Percentiles rank a stretch among this genome's conserved stretches.
Evolutionary conservation across 2,888 invertebrate genomes (phyloP).

Genomic region (Tenthredo mesomela): DNA sequence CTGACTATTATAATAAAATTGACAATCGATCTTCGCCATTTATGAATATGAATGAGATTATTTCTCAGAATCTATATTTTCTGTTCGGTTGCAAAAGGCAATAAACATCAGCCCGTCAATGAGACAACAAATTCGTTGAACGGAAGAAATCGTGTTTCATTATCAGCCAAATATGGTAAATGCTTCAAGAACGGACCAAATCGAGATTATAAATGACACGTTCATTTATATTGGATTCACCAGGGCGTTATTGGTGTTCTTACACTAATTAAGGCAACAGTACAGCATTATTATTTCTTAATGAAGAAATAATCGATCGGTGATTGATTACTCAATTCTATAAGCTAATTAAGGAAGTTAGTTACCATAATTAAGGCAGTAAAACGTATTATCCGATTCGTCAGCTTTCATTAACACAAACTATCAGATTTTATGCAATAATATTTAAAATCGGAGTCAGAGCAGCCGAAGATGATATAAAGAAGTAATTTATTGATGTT

Average conservation of each 20-base stretch:
- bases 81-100: not conserved
- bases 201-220: not conserved
- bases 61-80: not conserved
- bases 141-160: not conserved
- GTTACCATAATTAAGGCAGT: not conserved
- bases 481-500: too few relatives aligned
- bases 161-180: constrained; percentile 8
- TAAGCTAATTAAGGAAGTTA: not conserved
- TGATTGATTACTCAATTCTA: not conserved
- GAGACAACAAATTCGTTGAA: constrained; percentile 17
- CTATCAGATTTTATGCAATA: not conserved
- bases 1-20: not conserved
- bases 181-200: not conserved
- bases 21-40: not conserved
- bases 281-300: not conserved
- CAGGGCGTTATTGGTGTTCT: not conserved
- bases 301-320: not conserved
- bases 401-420: not conserved
- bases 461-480: not conserved
- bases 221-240: not conserved
- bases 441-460: too few relatives aligned
- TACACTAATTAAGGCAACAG: not conserved
- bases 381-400: not conserved
- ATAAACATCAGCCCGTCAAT: not conserved
- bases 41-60: not conserved